These are phyloP conservation scores for Periphyllus acericola DNA, from an alignment of 2,888 invertebrate species.

Conservation along the genomic window DNA sequence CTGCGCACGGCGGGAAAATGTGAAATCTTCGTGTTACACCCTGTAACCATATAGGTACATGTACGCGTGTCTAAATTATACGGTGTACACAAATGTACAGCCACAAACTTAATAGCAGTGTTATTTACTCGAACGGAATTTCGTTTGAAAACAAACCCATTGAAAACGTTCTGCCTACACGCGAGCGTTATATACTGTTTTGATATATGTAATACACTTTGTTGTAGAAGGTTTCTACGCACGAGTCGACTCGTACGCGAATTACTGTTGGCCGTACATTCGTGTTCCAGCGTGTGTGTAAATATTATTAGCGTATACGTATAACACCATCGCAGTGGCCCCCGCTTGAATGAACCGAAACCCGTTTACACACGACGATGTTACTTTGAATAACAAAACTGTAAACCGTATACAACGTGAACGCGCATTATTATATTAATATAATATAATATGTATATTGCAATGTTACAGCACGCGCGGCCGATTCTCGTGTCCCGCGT, in stretches of 20 bases:
- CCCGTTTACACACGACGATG: background rate
- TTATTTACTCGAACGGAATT: background rate
- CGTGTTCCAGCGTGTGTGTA: background rate
- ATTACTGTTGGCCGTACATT: background rate
- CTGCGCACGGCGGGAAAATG: background rate
- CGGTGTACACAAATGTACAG: background rate
- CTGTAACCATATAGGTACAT: too few species aligned
- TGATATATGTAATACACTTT: background rate
- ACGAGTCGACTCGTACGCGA: background rate
- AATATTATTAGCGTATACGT: constrained; percentile 18
- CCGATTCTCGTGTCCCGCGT: background rate
- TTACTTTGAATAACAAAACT: constrained; percentile 7
- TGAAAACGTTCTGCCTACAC: constrained; percentile 24
- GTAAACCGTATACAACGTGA: background rate
- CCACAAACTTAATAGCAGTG: background rate
- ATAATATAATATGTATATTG: constrained; percentile 20
- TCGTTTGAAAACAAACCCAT: constrained; percentile 41
- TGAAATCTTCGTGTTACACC: too few species aligned
- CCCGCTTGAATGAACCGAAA: constrained; percentile 46
- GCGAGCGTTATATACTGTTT: too few species aligned
- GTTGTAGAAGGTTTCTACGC: background rate
- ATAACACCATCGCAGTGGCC: background rate
- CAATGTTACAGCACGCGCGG: background rate
- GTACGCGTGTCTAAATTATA: too few species aligned
- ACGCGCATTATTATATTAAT: background rate